Conservation (phyloP, 2,888 invertebrate species). For the Nemapogon koenigi region DNA sequence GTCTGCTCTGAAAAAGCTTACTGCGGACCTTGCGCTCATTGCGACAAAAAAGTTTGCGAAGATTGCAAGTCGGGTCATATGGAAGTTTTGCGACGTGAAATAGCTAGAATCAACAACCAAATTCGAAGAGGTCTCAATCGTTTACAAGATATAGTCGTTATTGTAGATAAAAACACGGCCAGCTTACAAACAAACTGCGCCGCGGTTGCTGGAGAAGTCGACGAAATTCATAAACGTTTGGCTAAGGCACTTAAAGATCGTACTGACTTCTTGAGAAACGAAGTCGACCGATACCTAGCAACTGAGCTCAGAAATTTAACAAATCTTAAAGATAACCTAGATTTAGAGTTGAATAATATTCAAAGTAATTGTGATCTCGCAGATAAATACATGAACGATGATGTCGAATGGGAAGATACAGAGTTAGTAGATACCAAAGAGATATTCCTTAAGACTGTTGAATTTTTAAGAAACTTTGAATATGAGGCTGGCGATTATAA, state of each 20-base stretch:
- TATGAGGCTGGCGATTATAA: constrained; percentile 91
- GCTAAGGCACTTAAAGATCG: constrained; percentile 90
- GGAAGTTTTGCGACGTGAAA: constrained; percentile 93
- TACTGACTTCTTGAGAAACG: constrained; percentile 83
- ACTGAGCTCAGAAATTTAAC: constrained; percentile 87
- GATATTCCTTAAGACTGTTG: constrained; percentile 93
- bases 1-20: constrained; percentile 94
- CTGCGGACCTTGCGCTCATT: constrained; percentile 89
- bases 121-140: constrained; percentile 88
- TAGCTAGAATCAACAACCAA: constrained; percentile 87
- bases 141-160: constrained; percentile 82
- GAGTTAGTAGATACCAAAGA: constrained; percentile 95
- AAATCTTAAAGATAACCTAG: constrained; percentile 90
- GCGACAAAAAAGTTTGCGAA: constrained; percentile 96
- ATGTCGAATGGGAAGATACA: constrained; percentile 90
- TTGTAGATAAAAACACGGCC: constrained; percentile 88
- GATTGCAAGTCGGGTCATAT: constrained; percentile 97
- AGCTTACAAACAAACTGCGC: constrained; percentile 89
- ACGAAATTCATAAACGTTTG: constrained; percentile 87
- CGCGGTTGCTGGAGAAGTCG: constrained; percentile 91
- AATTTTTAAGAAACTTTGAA: constrained; percentile 93
- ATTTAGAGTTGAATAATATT: constrained; percentile 93
- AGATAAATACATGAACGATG: constrained; percentile 91
- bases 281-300: constrained; percentile 90
- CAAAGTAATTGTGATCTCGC: constrained; percentile 96